These are phyloP conservation scores for Maniola hyperantus DNA, from an alignment of 2,888 invertebrate genomes.

Conservation along the genomic window DNA sequence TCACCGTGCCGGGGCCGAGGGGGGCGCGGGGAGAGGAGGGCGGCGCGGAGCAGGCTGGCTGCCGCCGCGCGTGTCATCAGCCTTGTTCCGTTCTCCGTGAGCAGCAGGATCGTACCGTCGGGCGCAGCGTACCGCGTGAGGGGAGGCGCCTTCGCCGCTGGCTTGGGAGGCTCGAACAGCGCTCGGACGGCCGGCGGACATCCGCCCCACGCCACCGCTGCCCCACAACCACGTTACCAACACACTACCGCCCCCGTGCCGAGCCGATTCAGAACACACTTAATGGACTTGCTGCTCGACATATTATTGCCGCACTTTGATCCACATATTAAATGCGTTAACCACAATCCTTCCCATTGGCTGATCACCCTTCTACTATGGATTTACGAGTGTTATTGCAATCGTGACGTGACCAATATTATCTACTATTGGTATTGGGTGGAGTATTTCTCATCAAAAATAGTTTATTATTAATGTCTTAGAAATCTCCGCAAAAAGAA, in stretches of 20 bases:
- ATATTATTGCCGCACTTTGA: slow-evolving; percentile 5
- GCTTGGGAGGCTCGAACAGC: slow-evolving; percentile 78
- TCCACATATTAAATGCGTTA: neutral
- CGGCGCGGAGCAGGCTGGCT: slow-evolving; percentile 79
- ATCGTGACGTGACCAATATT: no score
- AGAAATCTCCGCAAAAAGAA: neutral
- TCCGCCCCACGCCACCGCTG: slow-evolving; percentile 77
- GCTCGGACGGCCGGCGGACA: slow-evolving; percentile 80
- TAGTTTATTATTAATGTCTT: neutral
- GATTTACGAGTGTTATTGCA: neutral
- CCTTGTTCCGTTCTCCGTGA: slow-evolving; percentile 85
- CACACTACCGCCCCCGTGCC: slow-evolving; percentile 66
- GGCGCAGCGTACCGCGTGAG: slow-evolving; percentile 84
- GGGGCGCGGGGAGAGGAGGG: slow-evolving; percentile 81
- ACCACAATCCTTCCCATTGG: neutral
- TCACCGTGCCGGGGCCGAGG: slow-evolving; percentile 80
- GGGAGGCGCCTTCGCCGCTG: slow-evolving; percentile 73
- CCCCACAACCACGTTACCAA: slow-evolving; percentile 79
- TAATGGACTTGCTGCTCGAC: slow-evolving; percentile 51
- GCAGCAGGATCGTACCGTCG: slow-evolving; percentile 84
- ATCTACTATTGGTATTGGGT: no score
- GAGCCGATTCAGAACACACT: slow-evolving; percentile 68
- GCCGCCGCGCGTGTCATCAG: slow-evolving; percentile 80
- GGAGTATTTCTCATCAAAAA: neutral
- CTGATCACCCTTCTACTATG: neutral